phyloP scores from a whole-genome alignment of 2,113 vertebrate species.

The Oplegnathus fasciatus region DNA sequence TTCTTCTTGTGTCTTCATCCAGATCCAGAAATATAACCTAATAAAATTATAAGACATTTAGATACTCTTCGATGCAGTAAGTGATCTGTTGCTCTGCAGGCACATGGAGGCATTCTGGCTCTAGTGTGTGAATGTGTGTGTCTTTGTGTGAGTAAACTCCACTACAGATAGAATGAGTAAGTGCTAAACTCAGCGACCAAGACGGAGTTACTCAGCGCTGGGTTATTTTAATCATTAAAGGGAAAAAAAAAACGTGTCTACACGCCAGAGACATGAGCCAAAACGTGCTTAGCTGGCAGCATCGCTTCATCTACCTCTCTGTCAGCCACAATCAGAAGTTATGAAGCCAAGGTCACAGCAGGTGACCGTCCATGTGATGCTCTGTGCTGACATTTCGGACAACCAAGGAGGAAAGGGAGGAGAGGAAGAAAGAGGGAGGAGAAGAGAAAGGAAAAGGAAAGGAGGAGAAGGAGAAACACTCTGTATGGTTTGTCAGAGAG shows the following conservation, averaged over 20 bases:
- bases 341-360: neutral
- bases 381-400: neutral
- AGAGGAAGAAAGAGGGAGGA: neutral
- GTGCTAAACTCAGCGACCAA: conserved; percentile 12
- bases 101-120: neutral
- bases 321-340: neutral
- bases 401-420: neutral
- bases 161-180: conserved; percentile 17
- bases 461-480: neutral
- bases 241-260: neutral
- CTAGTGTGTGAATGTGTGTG: neutral
- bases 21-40: neutral
- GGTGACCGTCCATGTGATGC: neutral
- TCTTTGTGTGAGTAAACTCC: neutral
- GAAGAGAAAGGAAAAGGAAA: neutral
- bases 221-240: conserved; percentile 46
- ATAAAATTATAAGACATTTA: neutral
- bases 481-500: neutral
- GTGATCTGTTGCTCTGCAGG: neutral
- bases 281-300: conserved; percentile 27
- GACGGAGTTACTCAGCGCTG: conserved; percentile 13
- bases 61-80: neutral
- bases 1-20: no score
- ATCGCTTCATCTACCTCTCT: neutral
- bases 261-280: conserved; percentile 3